Evolutionary conservation across 1,140 invertebrate genomes (phyloP), one percentile per base, ranked within the genome.

Genomic region (Macrocentrus cingulum): DNA sequence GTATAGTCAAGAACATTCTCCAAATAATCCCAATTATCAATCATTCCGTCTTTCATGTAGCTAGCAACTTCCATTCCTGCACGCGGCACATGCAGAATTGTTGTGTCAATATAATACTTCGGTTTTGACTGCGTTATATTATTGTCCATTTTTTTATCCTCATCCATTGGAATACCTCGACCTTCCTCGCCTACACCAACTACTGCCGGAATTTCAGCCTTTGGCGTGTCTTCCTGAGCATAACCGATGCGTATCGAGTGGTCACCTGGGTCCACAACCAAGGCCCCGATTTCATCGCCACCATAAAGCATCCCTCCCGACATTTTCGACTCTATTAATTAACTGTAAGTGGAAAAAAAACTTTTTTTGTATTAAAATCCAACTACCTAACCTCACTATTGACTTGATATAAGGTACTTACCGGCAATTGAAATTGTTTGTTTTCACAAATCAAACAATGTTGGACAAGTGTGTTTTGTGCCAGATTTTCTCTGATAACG

Each of bases 191-290:
- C 74, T n/a, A 88, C 79, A 11, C 90, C 91, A 39, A 91, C 84
- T 36, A 86, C 83, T 18, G 88, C 85, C 5, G 91, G 90, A 56
- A 94, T 90, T 74, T 94, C 91, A 58, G 88, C 88, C 82, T 89
- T 90, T n/a, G 92, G 91, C 6, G 87, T 87, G 71, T 95, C 92
- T 79, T 94, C 92, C 55, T 92, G 91, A 15, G 91, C 91, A 84
- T 91, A 94, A 18, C 92, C 92, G 16, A 90, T 90, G 59, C 91
- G 79, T 25, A 95, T 76, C 1, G 93, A 94, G 77, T 93, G 91
- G 68, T 95, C 92, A 0, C 95, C 97, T 41, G 95, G 87, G 79
- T 99, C 97, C 76, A 99, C 97, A 8, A 99, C 97, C 53, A 99
- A 75, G 0, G 97, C 97, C 11, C 96, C 96, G 63, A 99, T 98